Conservation (phyloP, 2,888 invertebrate genomes). For the Alloscopus bannaensis region DNA sequence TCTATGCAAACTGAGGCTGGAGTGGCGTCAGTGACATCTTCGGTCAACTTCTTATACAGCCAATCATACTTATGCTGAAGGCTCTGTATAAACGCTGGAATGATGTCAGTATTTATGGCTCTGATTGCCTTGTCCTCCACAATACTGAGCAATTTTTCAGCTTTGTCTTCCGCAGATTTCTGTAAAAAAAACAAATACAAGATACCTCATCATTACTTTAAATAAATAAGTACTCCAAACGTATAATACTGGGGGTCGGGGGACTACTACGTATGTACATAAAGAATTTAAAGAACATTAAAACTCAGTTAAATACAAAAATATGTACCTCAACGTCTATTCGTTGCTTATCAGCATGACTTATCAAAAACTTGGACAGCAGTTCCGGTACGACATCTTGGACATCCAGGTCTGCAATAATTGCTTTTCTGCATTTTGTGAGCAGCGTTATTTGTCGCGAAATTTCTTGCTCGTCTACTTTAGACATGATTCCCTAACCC, state of each 20-base stretch:
- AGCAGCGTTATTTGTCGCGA: constrained; percentile 36
- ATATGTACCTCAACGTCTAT: constrained; percentile 68
- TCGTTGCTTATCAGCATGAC: constrained; percentile 73
- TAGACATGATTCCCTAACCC: too few species aligned
- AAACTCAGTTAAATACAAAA: constrained; percentile 12
- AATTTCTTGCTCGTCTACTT: constrained; percentile 35
- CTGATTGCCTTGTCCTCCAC: constrained; percentile 55
- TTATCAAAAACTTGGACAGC: constrained; percentile 76
- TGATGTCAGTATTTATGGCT: constrained; percentile 30
- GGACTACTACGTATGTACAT: background rate
- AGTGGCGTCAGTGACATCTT: constrained; percentile 67
- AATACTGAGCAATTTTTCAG: constrained; percentile 59
- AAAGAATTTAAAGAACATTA: constrained; percentile 7
- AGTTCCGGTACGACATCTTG: constrained; percentile 77
- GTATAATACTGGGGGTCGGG: background rate
- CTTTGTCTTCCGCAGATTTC: constrained; percentile 66
- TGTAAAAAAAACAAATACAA: constrained; percentile 24
- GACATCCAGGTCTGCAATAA: constrained; percentile 78
- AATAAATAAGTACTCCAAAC: background rate
- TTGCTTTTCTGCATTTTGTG: constrained; percentile 74
- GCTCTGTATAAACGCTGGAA: constrained; percentile 65
- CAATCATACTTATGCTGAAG: constrained; percentile 71
- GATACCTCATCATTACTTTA: too few species aligned
- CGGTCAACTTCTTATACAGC: constrained; percentile 68
- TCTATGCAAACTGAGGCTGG: background rate